A percentile compares a stretch with the other conserved stretches of the same genome.
These are phyloP conservation scores for Choristoneura fumiferana DNA, from an alignment of 1,140 invertebrate genomes.

Conservation along the genomic window DNA sequence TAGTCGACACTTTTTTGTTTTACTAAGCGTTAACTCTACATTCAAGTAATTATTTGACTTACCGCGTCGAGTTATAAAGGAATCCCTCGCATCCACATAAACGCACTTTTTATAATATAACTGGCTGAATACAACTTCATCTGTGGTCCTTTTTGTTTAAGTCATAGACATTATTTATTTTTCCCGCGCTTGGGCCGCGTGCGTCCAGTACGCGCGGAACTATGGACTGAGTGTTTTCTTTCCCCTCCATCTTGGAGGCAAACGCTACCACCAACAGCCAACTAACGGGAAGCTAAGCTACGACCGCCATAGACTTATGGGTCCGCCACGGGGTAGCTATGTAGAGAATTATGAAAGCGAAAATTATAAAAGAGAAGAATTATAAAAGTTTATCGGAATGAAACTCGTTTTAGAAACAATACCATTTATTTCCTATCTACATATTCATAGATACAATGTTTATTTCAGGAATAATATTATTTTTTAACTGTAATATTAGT, in stretches of 20 bases:
- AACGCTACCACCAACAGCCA: slow-evolving; percentile 29
- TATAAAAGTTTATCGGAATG: background rate
- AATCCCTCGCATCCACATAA: slow-evolving; percentile 28
- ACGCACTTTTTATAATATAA: background rate
- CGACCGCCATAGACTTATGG: background rate
- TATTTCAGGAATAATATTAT: too few relatives aligned
- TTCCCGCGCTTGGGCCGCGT: slow-evolving; percentile 43
- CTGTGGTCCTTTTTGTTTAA: slow-evolving; percentile 23
- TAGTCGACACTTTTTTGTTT: slow-evolving; percentile 29
- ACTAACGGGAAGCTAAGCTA: slow-evolving; percentile 41
- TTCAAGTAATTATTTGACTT: slow-evolving; percentile 37
- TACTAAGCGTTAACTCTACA: slow-evolving; percentile 19
- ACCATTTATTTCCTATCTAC: background rate
- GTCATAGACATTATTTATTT: slow-evolving; percentile 31
- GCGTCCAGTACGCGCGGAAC: slow-evolving; percentile 37
- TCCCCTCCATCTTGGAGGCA: slow-evolving; percentile 34
- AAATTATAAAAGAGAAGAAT: background rate
- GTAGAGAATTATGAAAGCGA: background rate
- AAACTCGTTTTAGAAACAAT: slow-evolving; percentile 1
- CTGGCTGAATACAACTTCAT: slow-evolving; percentile 23
- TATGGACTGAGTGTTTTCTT: slow-evolving; percentile 56
- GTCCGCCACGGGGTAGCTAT: background rate
- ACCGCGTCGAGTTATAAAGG: slow-evolving; percentile 34
- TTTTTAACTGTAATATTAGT: too few relatives aligned
- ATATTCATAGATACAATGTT: too few relatives aligned